Percentiles rank a stretch among this genome's conserved stretches.
Conservation (phyloP, 2,113 vertebrate genomes). For the Oreocharis arfaki region DNA sequence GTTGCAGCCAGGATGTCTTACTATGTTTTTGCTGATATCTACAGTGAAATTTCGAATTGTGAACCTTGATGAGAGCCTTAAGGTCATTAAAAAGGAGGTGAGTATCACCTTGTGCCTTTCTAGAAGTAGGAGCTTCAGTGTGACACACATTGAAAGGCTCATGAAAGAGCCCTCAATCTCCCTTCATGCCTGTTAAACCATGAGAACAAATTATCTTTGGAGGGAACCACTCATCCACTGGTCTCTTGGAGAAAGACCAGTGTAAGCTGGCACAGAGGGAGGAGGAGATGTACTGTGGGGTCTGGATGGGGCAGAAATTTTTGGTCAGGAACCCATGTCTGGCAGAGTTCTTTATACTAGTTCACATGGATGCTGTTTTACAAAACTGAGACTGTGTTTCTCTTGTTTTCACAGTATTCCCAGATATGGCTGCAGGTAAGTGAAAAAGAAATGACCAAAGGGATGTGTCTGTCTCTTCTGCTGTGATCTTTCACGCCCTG, state of each 20-base stretch:
- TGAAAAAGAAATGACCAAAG: not conserved
- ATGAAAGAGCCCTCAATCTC: not conserved
- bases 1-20: not conserved
- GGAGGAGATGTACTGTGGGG: not conserved
- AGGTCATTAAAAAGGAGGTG: slow-evolving; percentile 12
- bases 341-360: not conserved
- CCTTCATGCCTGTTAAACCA: not conserved
- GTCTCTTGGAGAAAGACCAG: not conserved
- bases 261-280: not conserved
- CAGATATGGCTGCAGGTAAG: slow-evolving; percentile 37
- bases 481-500: not conserved
- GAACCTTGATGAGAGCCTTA: slow-evolving; percentile 24
- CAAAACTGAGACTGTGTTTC: not conserved
- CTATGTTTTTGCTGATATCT: not conserved
- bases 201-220: not conserved
- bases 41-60: slow-evolving; percentile 54
- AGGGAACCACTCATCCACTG: not conserved
- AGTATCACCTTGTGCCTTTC: not conserved
- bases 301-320: not conserved
- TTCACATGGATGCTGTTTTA: not conserved
- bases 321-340: not conserved
- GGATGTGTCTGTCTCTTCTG: not conserved
- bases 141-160: not conserved
- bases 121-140: not conserved
- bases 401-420: slow-evolving; percentile 25